A percentile compares a stretch with the other conserved stretches of the same genome.
phyloP scores from a whole-genome alignment of 1,140 invertebrate genomes.

The Elymnias hypermnestra region DNA sequence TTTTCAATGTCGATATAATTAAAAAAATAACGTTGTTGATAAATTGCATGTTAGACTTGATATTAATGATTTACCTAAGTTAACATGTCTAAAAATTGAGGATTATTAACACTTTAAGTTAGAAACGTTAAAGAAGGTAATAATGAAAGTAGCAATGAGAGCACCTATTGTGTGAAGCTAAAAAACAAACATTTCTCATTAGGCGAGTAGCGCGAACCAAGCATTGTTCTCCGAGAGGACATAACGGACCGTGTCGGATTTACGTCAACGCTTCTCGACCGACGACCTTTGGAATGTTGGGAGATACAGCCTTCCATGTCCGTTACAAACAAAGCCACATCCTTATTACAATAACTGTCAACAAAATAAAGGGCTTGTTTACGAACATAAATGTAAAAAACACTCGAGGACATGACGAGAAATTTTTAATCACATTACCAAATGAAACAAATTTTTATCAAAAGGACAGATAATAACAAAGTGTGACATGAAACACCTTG shows the following conservation, averaged over 20 bases:
- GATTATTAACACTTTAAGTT: conserved; percentile 47
- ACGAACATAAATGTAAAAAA: not conserved
- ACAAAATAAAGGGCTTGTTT: conserved; percentile 6
- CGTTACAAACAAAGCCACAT: conserved; percentile 13
- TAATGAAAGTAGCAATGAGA: conserved; percentile 61
- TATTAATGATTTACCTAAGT: too few species aligned
- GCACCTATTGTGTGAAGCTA: conserved; percentile 57
- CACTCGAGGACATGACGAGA: not conserved
- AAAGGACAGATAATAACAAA: too few species aligned
- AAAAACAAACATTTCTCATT: conserved; percentile 75
- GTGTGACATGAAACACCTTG: too few species aligned
- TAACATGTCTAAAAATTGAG: conserved; percentile 22
- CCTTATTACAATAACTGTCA: conserved; percentile 11
- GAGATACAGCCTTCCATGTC: conserved; percentile 15
- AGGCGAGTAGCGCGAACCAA: conserved; percentile 60
- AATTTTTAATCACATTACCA: too few species aligned
- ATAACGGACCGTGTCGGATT: conserved; percentile 72
- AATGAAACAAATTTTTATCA: not conserved
- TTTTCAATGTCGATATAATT: too few species aligned
- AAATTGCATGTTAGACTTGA: too few species aligned
- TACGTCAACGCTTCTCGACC: conserved; percentile 52
- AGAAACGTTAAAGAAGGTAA: conserved; percentile 41
- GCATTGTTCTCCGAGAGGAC: conserved; percentile 63
- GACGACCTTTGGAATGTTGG: conserved; percentile 42
- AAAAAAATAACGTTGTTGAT: too few species aligned